Conservation (phyloP, 2,797 vertebrate genomes). For the Psittacula derbiana region DNA sequence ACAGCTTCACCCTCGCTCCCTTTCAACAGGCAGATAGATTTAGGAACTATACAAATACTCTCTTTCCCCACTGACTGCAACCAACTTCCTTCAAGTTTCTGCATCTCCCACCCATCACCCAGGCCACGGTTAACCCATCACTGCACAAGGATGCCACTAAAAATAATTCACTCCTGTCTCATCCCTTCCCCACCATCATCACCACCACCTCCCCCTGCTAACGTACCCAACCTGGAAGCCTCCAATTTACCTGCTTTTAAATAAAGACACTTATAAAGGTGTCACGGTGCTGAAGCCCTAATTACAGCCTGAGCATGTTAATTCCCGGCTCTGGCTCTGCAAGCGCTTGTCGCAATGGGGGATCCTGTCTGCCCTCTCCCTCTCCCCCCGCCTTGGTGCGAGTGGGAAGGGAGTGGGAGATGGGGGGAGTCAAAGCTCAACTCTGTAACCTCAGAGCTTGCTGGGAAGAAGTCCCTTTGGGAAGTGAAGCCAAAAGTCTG, state of each 20-base stretch:
- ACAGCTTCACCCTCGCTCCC: background rate
- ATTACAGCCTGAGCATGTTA: constrained; percentile 78
- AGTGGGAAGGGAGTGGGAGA: background rate
- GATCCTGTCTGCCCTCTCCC: constrained; percentile 65
- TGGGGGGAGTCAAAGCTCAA: background rate
- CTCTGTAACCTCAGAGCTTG: background rate
- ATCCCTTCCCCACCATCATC: background rate
- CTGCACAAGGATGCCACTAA: background rate
- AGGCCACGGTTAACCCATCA: background rate
- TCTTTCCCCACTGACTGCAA: background rate
- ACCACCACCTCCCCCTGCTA: background rate
- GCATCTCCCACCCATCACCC: background rate
- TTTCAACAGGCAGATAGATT: background rate
- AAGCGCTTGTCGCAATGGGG: constrained; percentile 40
- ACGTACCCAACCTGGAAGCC: constrained; percentile 57
- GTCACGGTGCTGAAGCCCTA: constrained; percentile 78
- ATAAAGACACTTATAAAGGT: constrained; percentile 76
- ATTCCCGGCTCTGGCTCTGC: constrained; percentile 63
- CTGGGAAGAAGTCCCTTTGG: background rate
- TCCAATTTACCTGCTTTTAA: constrained; percentile 79
- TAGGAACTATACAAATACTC: background rate
- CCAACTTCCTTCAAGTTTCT: background rate
- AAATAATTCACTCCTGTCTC: background rate
- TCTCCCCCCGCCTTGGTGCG: constrained; percentile 5
- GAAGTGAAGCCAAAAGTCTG: background rate